These are phyloP conservation scores for Stichodactyla mertensii DNA, from an alignment of 64 coral and sea anemone genomes.

Conservation along the genomic window DNA sequence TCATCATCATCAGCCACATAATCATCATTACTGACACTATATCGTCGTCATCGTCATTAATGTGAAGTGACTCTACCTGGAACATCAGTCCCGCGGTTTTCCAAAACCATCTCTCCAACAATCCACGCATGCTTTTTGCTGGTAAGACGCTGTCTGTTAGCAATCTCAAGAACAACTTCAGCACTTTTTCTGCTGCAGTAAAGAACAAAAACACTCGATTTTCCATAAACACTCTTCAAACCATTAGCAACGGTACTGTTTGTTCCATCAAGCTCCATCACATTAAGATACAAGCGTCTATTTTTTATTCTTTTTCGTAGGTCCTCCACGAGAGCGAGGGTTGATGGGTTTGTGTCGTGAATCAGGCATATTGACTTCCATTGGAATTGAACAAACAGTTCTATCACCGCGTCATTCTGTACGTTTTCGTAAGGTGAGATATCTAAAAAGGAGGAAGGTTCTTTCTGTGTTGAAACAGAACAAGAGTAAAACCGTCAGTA, in stretches of 20 bases:
- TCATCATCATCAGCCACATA: too few species aligned
- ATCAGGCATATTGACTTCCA: slow-evolving; percentile 16
- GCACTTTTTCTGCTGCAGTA: neutral
- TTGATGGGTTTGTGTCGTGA: neutral
- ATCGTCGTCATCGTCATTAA: neutral
- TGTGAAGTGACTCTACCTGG: neutral
- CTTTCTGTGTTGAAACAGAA: neutral
- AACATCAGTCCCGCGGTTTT: neutral
- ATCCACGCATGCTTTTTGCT: slow-evolving; percentile 25
- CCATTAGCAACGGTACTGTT: neutral
- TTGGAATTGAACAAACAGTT: slow-evolving; percentile 12
- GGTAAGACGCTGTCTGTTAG: neutral
- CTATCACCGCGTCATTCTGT: slow-evolving; percentile 10
- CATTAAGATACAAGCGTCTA: neutral
- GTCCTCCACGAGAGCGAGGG: neutral
- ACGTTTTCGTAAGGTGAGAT: neutral
- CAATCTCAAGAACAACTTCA: neutral
- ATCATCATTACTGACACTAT: too few species aligned
- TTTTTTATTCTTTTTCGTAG: neutral
- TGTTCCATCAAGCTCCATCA: neutral
- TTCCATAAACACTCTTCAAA: neutral
- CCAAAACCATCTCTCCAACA: slow-evolving; percentile 8
- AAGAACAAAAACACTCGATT: slow-evolving; percentile 5
- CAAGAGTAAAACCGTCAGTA: neutral
- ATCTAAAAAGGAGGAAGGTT: neutral